Evolutionary conservation across 1,140 invertebrate genomes (phyloP), one percentile per base, ranked within the genome.

Genomic region (Magallana ariakensis): DNA sequence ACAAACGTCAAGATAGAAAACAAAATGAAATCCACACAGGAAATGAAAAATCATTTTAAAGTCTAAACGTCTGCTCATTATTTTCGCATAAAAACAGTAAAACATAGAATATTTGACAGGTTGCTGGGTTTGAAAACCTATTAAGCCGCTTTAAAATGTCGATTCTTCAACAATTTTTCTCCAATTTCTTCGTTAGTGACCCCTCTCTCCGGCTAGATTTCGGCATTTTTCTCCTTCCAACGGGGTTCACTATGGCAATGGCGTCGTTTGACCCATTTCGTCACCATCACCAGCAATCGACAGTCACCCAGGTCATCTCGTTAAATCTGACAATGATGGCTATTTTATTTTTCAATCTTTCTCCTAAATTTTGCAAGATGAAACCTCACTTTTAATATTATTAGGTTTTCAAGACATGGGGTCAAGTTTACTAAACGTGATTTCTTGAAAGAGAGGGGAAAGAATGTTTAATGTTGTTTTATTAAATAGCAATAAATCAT

Each of bases 11-110:
- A 75, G 33, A 11, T 46, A 75, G 22, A 26, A 75, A 75, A 75
- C 66, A 75, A 75, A 75, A 19, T 75, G 22, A 26, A 75, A 75
- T 75, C 22, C 22, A 75, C 66, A 26, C 66, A 75, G 66, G 66
- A 75, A 75, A 26, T 75, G 66, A 19, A 26, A 26, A 33, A 16
- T 75, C 33, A 19, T 13, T 75, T 75, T 75, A 26, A 75, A 75
- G 22, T 75, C 66, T 75, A 75, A 75, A 75, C 66, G 66, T 75
- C 66, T 75, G 66, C 66, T 75, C 22, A 22, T 75, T 75, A 75
- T 75, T 75, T 75, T 75, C 66, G 66, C 66, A 75, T 75, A 75
- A 75, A 75, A 11, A 13, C 66, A 75, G 66, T 75, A 75, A 75
- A 75, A 75, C 66, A 70, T 70, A 75, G 66, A 22, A 75, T 22